Base-by-base conservation (phyloP, 2,797 vertebrate species). In the Aselliscus stoliczkanus region DNA sequence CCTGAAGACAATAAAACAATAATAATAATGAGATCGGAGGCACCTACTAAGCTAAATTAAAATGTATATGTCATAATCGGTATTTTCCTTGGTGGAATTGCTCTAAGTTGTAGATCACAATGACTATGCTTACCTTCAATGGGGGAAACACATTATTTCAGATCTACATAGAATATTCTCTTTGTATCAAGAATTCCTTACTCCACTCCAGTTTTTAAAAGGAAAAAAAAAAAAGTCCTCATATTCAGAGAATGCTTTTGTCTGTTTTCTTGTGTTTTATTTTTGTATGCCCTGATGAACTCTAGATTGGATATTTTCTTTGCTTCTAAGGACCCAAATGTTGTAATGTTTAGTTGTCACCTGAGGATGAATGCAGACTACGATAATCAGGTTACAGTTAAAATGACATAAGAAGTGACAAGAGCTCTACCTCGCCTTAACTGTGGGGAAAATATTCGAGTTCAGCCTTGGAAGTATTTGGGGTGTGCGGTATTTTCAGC, bases 301-400 rank as follows among this genome's bases (percentile, higher is more conserved):
- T 91, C 54, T 67, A 93, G 84, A 85, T 88, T 81, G 88, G 58
- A 60, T 8, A 7, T 27, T 72, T 39, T 72, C 52, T 85, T 96
- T 67, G 60, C 67, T 10, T 84, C 44, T 85, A 77, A 75, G 76
- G 92, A 77, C 37, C 39, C 67, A 75, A 75, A 60, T 52, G 94
- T 80, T 72, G n/a, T 76, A 44, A 23, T 64, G 13, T 73, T 92
- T 81, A 67, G 20, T 65, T 76, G 96, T 92, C 94, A 92, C 47
- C 96, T 73, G 82, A 90, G 90, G 88, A 87, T 95, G 88, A 97
- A 96, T 96, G 92, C 96, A 88, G 94, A 97, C 18, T 92, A 94
- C 88, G 86, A 23, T 90, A 88, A 97, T 90, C 84, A 95, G 87
- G 95, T 95, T 96, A 93, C 84, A 95, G 44, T 89, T 88, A 95